Percentiles rank a stretch among this genome's conserved stretches.
These are phyloP conservation scores for Trichacis sp. DNA, from an alignment of 2,888 invertebrate genomes.

Conservation along the genomic window DNA sequence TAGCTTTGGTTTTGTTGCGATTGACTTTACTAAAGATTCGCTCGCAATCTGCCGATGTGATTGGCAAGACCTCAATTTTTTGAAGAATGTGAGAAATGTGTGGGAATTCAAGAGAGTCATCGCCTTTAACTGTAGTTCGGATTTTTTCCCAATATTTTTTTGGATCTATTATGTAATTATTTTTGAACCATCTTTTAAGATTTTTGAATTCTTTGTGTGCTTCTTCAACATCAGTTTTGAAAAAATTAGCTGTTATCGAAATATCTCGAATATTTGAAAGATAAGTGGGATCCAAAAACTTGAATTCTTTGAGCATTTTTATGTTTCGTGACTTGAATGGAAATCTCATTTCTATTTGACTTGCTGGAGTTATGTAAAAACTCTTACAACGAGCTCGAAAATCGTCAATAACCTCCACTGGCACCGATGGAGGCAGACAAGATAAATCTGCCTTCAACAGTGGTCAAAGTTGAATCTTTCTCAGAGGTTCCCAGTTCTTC, in stretches of 20 bases:
- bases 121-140: not conserved
- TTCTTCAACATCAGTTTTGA: slow-evolving; percentile 22
- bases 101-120: slow-evolving; percentile 18
- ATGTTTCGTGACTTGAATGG: slow-evolving; percentile 15
- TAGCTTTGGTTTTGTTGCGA: slow-evolving; percentile 23
- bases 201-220: slow-evolving; percentile 13
- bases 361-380: slow-evolving; percentile 3
- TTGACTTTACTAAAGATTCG: slow-evolving; percentile 26
- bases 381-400: not conserved
- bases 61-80: slow-evolving; percentile 10
- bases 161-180: not conserved
- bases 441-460: slow-evolving; percentile 7
- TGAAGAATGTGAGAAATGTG: slow-evolving; percentile 19
- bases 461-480: slow-evolving; percentile 25
- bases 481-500: slow-evolving; percentile 21
- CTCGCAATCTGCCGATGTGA: slow-evolving; percentile 1
- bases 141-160: slow-evolving; percentile 21
- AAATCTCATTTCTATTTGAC: slow-evolving; percentile 10
- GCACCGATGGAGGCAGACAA: not conserved
- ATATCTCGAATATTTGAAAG: slow-evolving; percentile 10
- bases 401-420: not conserved
- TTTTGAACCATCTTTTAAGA: slow-evolving; percentile 22
- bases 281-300: slow-evolving; percentile 15
- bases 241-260: slow-evolving; percentile 16
- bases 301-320: slow-evolving; percentile 15